Conservation (phyloP, 2,888 invertebrate genomes). For the Dorcus parallelipipedus region DNA sequence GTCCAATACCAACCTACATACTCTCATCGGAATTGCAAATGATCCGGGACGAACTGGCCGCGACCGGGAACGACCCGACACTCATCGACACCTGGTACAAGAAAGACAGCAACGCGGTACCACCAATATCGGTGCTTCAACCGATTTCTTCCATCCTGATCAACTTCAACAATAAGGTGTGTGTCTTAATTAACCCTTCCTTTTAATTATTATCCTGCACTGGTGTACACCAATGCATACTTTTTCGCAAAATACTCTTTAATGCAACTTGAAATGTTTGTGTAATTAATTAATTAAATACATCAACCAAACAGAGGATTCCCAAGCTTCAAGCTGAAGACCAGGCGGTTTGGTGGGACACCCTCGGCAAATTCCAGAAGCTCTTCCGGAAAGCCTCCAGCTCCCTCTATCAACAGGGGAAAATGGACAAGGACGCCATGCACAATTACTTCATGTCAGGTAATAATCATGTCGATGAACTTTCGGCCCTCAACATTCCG, state of each 20-base stretch:
- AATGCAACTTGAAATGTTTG: too few relatives aligned
- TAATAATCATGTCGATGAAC: constrained; percentile 43
- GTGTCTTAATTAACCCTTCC: too few relatives aligned
- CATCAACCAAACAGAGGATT: constrained; percentile 62
- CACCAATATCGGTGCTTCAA: constrained; percentile 90
- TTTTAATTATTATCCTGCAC: too few relatives aligned
- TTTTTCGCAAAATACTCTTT: too few relatives aligned
- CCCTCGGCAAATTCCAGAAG: constrained; percentile 91
- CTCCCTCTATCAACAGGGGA: constrained; percentile 77
- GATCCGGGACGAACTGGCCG: constrained; percentile 80
- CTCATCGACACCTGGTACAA: constrained; percentile 93
- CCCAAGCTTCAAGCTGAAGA: constrained; percentile 95
- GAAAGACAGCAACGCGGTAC: constrained; percentile 94
- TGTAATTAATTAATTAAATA: too few relatives aligned
- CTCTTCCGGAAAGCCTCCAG: constrained; percentile 87
- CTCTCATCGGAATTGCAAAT: constrained; percentile 85
- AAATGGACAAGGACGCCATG: constrained; percentile 88
- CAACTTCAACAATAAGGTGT: constrained; percentile 96
- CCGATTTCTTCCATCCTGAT: constrained; percentile 95
- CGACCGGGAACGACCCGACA: constrained; percentile 76
- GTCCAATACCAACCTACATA: constrained; percentile 95
- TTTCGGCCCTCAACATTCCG: background rate
- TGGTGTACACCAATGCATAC: too few relatives aligned
- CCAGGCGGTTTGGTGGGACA: constrained; percentile 98
- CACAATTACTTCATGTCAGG: constrained; percentile 99